Evolutionary conservation across 2,113 vertebrate species (phyloP).

Genomic region (Brachypodius melanocephalos): DNA sequence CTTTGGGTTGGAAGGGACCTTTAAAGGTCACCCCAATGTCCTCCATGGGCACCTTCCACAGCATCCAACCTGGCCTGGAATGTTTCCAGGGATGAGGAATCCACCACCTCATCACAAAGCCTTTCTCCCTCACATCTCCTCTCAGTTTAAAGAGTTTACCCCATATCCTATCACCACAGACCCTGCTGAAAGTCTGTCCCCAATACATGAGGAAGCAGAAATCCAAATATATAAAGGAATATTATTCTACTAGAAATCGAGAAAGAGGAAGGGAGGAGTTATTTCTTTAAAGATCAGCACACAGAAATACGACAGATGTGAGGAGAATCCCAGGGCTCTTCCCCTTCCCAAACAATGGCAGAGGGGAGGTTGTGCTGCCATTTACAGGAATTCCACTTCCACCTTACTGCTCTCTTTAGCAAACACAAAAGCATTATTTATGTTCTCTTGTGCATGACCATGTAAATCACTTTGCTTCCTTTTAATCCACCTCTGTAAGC

Average conservation of each 20-base stretch:
- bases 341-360: not conserved
- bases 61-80: not conserved
- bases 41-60: not conserved
- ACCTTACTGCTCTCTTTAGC: not conserved
- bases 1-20: not conserved
- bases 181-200: not conserved
- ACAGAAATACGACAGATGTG: not conserved
- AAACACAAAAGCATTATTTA: not conserved
- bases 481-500: not conserved
- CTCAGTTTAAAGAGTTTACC: not conserved
- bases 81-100: not conserved
- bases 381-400: not conserved
- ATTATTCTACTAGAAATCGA: not conserved
- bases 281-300: not conserved
- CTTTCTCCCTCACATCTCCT: not conserved
- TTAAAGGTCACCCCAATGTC: not conserved
- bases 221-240: not conserved
- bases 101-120: not conserved
- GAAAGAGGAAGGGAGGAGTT: not conserved
- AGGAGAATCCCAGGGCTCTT: not conserved
- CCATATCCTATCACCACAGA: rapidly evolving
- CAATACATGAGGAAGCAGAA: not conserved
- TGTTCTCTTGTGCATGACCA: not conserved
- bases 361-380: not conserved
- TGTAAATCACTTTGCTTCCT: slow-evolving; percentile 4